A percentile compares a stretch with the other conserved stretches of the same genome.
These are phyloP conservation scores for Sebastes alutus DNA, from an alignment of 2,797 vertebrate genomes.

Conservation along the genomic window DNA sequence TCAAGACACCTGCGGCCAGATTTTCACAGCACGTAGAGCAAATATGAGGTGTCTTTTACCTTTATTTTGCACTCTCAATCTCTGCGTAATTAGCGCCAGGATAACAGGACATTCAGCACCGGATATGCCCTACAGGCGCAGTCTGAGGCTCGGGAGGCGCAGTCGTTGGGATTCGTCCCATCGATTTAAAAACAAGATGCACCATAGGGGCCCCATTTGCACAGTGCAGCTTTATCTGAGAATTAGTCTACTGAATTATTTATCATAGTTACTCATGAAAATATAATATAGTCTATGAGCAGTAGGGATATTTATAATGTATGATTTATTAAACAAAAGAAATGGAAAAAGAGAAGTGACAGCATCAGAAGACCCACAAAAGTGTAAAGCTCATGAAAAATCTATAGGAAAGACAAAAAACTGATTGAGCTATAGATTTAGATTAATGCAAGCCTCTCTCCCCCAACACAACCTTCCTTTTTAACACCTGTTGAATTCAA, in stretches of 20 bases:
- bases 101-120: neutral
- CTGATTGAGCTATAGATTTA: neutral
- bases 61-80: neutral
- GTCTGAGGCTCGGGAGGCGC: neutral
- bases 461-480: neutral
- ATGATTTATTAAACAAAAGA: neutral
- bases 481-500: neutral
- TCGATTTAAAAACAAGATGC: neutral
- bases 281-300: neutral
- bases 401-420: neutral
- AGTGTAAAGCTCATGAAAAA: neutral
- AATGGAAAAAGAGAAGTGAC: neutral
- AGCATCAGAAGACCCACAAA: neutral
- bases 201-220: no score
- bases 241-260: conserved; percentile 13
- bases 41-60: neutral
- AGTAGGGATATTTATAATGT: neutral
- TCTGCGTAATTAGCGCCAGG: neutral
- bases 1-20: neutral
- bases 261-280: neutral
- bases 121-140: neutral
- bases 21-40: neutral
- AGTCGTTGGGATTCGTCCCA: neutral
- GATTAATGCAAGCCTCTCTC: neutral
- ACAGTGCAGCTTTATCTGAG: neutral